phyloP scores from a whole-genome alignment of 2,113 vertebrate genomes.

The Eulemur macaco region DNA sequence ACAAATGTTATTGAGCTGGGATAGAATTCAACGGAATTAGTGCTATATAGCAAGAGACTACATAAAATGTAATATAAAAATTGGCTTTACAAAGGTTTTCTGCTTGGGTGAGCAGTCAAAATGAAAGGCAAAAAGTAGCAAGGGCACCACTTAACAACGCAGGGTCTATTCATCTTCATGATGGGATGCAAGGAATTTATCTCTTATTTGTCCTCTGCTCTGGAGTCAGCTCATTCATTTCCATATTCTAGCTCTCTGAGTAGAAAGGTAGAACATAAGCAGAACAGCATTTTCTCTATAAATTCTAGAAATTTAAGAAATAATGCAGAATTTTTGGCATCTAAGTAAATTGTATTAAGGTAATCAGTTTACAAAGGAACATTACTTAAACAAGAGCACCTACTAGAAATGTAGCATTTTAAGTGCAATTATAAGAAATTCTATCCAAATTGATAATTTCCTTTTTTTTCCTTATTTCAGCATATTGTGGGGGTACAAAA shows the following conservation, averaged over 20 bases:
- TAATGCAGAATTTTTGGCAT: neutral
- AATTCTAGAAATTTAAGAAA: slow-evolving; percentile 55
- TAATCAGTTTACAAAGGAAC: neutral
- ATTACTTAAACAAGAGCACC: neutral
- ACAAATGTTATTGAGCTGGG: neutral
- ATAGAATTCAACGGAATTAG: neutral
- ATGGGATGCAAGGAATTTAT: neutral
- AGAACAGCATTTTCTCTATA: slow-evolving; percentile 16
- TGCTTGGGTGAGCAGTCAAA: neutral
- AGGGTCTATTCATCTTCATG: neutral
- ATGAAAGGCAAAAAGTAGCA: neutral
- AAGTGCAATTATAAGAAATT: neutral
- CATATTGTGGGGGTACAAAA: no score
- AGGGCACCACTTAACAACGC: neutral
- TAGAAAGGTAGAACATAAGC: neutral
- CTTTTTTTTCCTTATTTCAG: neutral
- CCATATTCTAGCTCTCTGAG: neutral
- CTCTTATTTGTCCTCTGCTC: neutral
- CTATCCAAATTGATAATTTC: slow-evolving; percentile 22
- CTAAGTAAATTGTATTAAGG: neutral
- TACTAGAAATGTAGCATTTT: neutral
- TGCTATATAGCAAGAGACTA: neutral
- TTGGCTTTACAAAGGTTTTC: neutral
- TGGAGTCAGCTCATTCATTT: neutral
- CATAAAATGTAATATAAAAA: neutral